phyloP scores from a whole-genome alignment of 2,113 vertebrate species.

The Triplophysa dalaica region DNA sequence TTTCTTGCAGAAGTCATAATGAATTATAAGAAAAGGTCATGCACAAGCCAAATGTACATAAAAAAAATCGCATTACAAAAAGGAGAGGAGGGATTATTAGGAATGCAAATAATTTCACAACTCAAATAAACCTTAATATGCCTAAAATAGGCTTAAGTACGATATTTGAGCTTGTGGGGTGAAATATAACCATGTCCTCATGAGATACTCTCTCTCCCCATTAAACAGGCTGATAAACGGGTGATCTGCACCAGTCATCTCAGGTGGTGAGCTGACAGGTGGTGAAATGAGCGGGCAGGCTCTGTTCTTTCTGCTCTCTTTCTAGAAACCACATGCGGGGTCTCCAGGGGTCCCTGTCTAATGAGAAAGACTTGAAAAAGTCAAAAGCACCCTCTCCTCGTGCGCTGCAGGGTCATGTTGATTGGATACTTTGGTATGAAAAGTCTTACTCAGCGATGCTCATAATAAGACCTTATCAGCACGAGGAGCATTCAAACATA shows the following conservation, averaged over 20 bases:
- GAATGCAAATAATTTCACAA: no score
- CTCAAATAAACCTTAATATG: no score
- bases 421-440: conserved; percentile 23
- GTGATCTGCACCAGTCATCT: conserved; percentile 1
- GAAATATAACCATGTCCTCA: neutral
- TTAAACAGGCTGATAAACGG: neutral
- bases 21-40: no score
- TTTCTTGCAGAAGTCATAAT: no score
- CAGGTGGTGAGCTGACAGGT: conserved; percentile 4
- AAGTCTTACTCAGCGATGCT: conserved; percentile 32
- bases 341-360: conserved; percentile 17
- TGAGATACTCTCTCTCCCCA: neutral
- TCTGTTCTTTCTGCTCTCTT: neutral
- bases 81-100: no score
- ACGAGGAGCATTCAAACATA: conserved; percentile 22
- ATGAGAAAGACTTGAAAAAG: conserved; percentile 30
- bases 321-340: conserved; percentile 8
- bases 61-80: no score
- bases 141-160: no score
- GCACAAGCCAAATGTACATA: no score
- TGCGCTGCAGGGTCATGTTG: conserved; percentile 14
- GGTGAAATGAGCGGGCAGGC: neutral
- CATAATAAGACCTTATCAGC: neutral
- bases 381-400: conserved; percentile 10
- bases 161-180: no score